A percentile compares a stretch with the other conserved stretches of the same genome.
Evolutionary conservation across 1,140 invertebrate species (phyloP).

Genomic region (Pogonus chalceus): DNA sequence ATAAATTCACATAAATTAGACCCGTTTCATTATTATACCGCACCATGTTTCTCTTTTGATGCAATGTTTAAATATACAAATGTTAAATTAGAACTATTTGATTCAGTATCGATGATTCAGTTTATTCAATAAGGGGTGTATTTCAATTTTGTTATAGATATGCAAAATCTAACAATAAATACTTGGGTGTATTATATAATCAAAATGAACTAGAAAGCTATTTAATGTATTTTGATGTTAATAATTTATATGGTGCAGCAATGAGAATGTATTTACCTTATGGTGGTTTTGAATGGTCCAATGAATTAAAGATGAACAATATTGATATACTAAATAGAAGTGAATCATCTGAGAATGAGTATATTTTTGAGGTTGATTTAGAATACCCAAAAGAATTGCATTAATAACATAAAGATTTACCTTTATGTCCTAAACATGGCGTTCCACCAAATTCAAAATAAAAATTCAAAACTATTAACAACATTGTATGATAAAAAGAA

Average conservation of each 20-base stretch:
- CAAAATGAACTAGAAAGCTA: constrained; percentile 18
- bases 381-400: no score
- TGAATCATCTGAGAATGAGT: constrained; percentile 25
- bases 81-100: constrained; percentile 30
- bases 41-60: constrained; percentile 20
- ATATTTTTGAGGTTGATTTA: no score
- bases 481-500: constrained; percentile 26
- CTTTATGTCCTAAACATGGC: constrained; percentile 29
- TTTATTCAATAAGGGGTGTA: constrained; percentile 22
- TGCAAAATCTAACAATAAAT: constrained; percentile 28
- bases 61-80: constrained; percentile 27
- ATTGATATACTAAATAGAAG: constrained; percentile 25
- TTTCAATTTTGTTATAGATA: constrained; percentile 18
- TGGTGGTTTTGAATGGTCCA: constrained; percentile 29
- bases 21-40: no score
- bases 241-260: constrained; percentile 36
- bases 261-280: constrained; percentile 27
- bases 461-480: constrained; percentile 27
- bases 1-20: neutral
- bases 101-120: constrained; percentile 26
- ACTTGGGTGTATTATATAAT: constrained; percentile 25
- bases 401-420: constrained; percentile 34
- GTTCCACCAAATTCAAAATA: constrained; percentile 10
- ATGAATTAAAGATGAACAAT: constrained; percentile 24
- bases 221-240: constrained; percentile 33